Conservation (phyloP, 2,113 vertebrate genomes). For the Gobiocypris rarus region DNA sequence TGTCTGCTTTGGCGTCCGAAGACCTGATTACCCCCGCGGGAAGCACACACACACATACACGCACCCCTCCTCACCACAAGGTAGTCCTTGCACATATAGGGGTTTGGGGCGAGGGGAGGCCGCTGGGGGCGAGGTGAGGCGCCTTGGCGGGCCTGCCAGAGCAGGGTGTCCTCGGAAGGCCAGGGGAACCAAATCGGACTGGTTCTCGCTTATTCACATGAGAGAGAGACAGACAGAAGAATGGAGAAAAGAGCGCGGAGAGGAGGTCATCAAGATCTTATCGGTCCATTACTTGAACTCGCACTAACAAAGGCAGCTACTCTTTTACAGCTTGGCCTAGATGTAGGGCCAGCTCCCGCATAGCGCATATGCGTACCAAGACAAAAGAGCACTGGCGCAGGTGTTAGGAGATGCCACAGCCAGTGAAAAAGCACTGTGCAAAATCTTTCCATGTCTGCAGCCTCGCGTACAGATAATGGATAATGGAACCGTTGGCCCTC, state of each 20-base stretch:
- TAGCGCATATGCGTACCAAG: constrained; percentile 56
- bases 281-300: constrained; percentile 72
- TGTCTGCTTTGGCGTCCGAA: constrained; percentile 67
- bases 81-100: constrained; percentile 14
- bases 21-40: constrained; percentile 69
- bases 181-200: constrained; percentile 25
- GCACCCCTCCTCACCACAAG: constrained; percentile 1
- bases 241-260: constrained; percentile 54
- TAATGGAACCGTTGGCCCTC: constrained; percentile 38
- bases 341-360: constrained; percentile 58
- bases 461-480: constrained; percentile 49
- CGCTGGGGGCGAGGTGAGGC: constrained; percentile 20
- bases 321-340: constrained; percentile 59
- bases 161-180: constrained; percentile 9
- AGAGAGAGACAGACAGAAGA: constrained; percentile 22
- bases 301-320: constrained; percentile 67
- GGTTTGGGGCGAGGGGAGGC: not conserved
- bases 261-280: constrained; percentile 71
- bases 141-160: not conserved
- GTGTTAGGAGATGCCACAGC: constrained; percentile 71
- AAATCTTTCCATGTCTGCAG: constrained; percentile 55
- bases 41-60: constrained; percentile 43
- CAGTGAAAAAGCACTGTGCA: constrained; percentile 53
- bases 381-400: constrained; percentile 68
- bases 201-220: constrained; percentile 7